These are phyloP conservation scores for Setipinna tenuifilis DNA, from an alignment of 2,797 vertebrate species.

Conservation along the genomic window DNA sequence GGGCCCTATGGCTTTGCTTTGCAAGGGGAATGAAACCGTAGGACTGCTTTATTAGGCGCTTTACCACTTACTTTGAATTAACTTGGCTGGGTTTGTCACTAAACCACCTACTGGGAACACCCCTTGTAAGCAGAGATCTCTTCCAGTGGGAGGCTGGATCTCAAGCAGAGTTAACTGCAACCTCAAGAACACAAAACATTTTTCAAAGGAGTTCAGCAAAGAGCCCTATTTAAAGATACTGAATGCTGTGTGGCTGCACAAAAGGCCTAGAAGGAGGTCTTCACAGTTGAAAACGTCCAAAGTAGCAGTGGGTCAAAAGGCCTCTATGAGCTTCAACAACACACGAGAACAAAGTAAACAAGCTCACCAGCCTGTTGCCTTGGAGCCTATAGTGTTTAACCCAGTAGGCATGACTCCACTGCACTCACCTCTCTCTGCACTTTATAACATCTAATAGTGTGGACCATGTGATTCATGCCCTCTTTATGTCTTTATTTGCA, in stretches of 20 bases:
- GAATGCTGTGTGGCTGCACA: not conserved
- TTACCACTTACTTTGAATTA: no score
- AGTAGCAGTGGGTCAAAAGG: not conserved
- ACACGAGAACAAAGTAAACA: not conserved
- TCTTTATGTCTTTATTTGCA: conserved; percentile 20
- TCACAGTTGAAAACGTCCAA: not conserved
- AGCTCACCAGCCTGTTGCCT: not conserved
- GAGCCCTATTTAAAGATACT: not conserved
- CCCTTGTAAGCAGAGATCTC: not conserved
- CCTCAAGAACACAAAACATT: not conserved
- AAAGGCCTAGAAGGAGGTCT: not conserved
- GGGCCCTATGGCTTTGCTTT: no score
- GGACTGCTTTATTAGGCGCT: no score
- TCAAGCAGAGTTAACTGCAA: not conserved
- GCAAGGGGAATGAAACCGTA: no score
- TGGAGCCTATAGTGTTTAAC: not conserved
- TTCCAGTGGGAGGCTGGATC: not conserved
- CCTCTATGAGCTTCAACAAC: not conserved
- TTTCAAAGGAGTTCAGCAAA: not conserved
- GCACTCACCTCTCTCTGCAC: not conserved
- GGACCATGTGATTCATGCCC: conserved; percentile 11
- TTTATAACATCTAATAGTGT: conserved; percentile 4
- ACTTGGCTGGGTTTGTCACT: no score
- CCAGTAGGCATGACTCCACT: not conserved
- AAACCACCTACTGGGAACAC: no score